A percentile compares a stretch with the other conserved stretches of the same genome.
Evolutionary conservation across 2,113 vertebrate genomes (phyloP).

Genomic region (Nicator chloris): DNA sequence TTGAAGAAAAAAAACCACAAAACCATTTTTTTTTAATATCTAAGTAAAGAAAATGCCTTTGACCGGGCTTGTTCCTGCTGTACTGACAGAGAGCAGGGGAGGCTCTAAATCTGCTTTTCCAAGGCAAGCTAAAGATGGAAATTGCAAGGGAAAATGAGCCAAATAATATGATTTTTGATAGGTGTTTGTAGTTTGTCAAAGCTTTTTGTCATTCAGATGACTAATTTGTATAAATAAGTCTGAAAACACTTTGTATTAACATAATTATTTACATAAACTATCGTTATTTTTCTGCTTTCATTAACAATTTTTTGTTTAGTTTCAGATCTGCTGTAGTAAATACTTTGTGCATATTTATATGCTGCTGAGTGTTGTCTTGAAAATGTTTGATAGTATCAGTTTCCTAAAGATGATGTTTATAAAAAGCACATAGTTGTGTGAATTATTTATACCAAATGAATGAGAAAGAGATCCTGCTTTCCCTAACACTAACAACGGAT

Average conservation of each 20-base stretch:
- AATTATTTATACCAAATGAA: slow-evolving; percentile 68
- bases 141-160: slow-evolving; percentile 34
- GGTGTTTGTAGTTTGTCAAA: slow-evolving; percentile 55
- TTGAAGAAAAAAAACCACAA: neutral
- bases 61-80: neutral
- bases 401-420: slow-evolving; percentile 65
- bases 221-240: slow-evolving; percentile 66
- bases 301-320: slow-evolving; percentile 65
- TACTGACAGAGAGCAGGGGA: neutral
- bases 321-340: slow-evolving; percentile 15
- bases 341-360: slow-evolving; percentile 19
- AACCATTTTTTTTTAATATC: neutral
- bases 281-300: slow-evolving; percentile 55
- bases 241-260: slow-evolving; percentile 56
- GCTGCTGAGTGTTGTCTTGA: slow-evolving; percentile 55
- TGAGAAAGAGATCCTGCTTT: slow-evolving; percentile 60
- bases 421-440: slow-evolving; percentile 62
- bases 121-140: slow-evolving; percentile 41
- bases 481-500: slow-evolving; percentile 50
- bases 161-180: slow-evolving; percentile 55
- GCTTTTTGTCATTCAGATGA: slow-evolving; percentile 53
- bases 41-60: slow-evolving; percentile 1
- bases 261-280: slow-evolving; percentile 57
- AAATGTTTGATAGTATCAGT: slow-evolving; percentile 59
- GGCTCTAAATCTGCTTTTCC: neutral